Conservation (phyloP, 2,113 vertebrate genomes). For the Lathamus discolor region DNA sequence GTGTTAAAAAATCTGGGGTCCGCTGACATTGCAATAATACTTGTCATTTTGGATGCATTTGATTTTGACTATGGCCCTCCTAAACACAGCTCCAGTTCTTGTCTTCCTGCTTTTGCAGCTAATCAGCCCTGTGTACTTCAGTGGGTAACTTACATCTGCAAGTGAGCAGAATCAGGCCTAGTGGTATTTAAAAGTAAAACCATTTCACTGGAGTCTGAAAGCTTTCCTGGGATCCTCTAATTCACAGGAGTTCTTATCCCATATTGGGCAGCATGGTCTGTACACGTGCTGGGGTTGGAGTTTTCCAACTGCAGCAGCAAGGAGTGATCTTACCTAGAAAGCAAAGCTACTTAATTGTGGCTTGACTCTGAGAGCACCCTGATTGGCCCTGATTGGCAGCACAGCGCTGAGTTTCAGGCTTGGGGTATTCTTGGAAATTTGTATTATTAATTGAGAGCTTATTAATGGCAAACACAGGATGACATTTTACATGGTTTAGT, state of each 20-base stretch:
- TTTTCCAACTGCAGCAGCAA: background rate
- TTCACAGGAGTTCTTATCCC: background rate
- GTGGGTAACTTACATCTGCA: background rate
- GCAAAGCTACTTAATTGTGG: slow-evolving; percentile 69
- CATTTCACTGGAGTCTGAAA: background rate
- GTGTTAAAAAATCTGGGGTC: background rate
- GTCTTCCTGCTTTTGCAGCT: background rate
- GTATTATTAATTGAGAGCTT: slow-evolving; percentile 84
- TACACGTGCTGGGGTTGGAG: background rate
- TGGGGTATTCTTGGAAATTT: slow-evolving; percentile 74
- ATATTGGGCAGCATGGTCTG: background rate
- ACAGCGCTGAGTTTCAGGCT: slow-evolving; percentile 67
- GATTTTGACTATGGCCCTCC: background rate
- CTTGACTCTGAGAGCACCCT: slow-evolving; percentile 62
- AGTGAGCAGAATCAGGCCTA: background rate
- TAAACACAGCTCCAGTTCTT: background rate
- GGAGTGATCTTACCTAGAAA: slow-evolving; percentile 48
- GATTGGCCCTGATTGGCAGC: slow-evolving; percentile 78
- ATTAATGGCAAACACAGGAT: slow-evolving; percentile 88
- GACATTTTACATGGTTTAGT: slow-evolving; percentile 91
- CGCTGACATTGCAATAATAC: background rate
- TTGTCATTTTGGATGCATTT: background rate
- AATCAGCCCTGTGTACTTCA: background rate
- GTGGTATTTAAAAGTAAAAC: background rate
- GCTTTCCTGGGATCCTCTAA: background rate